Evolutionary conservation across 2,888 invertebrate genomes (phyloP).

Genomic region (Enchytraeus crypticus): DNA sequence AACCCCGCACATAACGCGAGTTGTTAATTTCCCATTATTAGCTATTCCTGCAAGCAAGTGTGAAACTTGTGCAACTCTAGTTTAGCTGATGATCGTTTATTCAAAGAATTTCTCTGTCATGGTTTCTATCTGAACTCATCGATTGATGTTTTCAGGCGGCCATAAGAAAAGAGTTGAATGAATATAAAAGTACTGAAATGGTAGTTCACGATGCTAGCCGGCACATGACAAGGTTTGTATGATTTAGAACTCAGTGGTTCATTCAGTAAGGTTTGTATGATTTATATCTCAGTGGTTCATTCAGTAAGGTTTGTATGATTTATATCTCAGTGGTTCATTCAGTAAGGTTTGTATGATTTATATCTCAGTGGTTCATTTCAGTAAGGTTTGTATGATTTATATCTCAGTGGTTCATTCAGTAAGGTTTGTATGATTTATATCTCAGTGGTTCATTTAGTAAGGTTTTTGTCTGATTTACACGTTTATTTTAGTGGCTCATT

Average conservation of each 20-base stretch:
- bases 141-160: constrained; percentile 57
- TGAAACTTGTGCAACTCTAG: background rate
- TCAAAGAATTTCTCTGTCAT: background rate
- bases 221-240: constrained; percentile 59
- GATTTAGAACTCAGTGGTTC: no score
- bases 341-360: no score
- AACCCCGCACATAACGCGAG: no score
- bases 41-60: no score
- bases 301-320: no score
- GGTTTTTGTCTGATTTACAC: no score
- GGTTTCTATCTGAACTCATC: background rate
- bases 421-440: background rate
- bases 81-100: background rate
- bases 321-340: no score
- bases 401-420: background rate
- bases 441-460: no score
- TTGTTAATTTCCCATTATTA: no score
- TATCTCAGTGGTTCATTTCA: background rate
- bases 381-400: background rate
- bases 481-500: constrained; percentile 1
- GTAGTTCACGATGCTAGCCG: constrained; percentile 96
- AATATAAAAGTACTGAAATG: constrained; percentile 97
- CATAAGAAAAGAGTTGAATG: constrained; percentile 94
- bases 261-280: no score
- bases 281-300: no score